Evolutionary conservation across 2,888 invertebrate species (phyloP).

Genomic region (Tipula vernalis): DNA sequence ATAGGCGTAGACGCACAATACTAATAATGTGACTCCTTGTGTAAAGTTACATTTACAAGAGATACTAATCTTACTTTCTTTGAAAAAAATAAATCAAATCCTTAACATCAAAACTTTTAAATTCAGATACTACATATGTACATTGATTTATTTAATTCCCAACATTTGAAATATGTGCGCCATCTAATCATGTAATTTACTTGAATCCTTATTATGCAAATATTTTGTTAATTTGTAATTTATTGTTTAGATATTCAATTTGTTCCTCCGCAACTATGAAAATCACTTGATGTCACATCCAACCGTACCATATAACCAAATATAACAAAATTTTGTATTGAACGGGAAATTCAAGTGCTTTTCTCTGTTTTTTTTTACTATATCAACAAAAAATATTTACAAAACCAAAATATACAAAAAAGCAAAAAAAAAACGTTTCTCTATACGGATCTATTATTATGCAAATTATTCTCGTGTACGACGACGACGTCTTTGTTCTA

Average conservation of each 20-base stretch:
- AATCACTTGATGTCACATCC: neutral
- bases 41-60: too few species aligned
- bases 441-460: neutral
- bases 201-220: neutral
- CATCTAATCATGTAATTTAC: neutral
- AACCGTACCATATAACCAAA: neutral
- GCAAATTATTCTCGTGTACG: neutral
- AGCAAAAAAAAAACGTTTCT: too few species aligned
- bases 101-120: too few species aligned
- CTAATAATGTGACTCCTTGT: too few species aligned
- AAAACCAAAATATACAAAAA: neutral
- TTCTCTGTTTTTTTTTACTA: neutral
- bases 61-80: too few species aligned
- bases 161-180: neutral
- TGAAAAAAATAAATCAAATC: too few species aligned
- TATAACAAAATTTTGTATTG: neutral
- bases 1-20: too few species aligned
- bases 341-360: neutral
- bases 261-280: neutral
- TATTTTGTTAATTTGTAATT: neutral
- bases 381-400: neutral
- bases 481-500: neutral
- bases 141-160: neutral
- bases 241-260: neutral
- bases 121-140: too few species aligned